Percentiles rank a stretch among this genome's conserved stretches.
phyloP scores from a whole-genome alignment of 2,113 vertebrate genomes.

The Phyllostomus hastatus region DNA sequence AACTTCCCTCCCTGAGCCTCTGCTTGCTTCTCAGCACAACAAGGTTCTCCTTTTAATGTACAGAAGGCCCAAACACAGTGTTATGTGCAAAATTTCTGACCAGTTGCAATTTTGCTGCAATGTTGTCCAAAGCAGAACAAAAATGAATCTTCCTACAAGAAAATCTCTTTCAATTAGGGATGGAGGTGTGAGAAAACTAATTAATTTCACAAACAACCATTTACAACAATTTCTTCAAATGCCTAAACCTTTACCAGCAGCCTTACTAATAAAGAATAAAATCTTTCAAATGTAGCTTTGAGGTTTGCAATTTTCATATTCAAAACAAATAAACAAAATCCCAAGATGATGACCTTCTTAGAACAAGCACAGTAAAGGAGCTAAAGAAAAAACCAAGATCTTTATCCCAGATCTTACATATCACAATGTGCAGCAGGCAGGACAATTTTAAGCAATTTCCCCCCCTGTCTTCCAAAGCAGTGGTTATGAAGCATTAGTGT shows the following conservation, averaged over 20 bases:
- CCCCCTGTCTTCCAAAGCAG: background rate
- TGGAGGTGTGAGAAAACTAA: background rate
- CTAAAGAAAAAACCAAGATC: background rate
- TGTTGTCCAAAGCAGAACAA: background rate
- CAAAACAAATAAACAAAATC: background rate
- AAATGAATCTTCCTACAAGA: slow-evolving; percentile 4
- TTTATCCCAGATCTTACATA: background rate
- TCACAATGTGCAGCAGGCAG: background rate
- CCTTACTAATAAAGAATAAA: background rate
- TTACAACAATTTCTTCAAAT: slow-evolving; percentile 19
- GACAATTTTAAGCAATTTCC: background rate
- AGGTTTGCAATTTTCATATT: background rate
- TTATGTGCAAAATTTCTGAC: background rate
- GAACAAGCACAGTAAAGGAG: background rate
- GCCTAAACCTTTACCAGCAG: background rate
- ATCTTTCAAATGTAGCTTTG: background rate
- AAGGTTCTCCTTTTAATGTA: background rate
- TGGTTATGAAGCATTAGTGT: background rate
- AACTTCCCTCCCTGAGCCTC: background rate
- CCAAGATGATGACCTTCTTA: background rate
- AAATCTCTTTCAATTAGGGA: background rate
- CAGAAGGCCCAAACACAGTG: background rate
- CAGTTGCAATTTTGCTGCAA: background rate
- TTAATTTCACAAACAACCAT: background rate
- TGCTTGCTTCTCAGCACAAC: background rate